A percentile compares a stretch with the other conserved stretches of the same genome.
phyloP scores from a whole-genome alignment of 2,888 invertebrate genomes.

The Eustalomyia histrio region DNA sequence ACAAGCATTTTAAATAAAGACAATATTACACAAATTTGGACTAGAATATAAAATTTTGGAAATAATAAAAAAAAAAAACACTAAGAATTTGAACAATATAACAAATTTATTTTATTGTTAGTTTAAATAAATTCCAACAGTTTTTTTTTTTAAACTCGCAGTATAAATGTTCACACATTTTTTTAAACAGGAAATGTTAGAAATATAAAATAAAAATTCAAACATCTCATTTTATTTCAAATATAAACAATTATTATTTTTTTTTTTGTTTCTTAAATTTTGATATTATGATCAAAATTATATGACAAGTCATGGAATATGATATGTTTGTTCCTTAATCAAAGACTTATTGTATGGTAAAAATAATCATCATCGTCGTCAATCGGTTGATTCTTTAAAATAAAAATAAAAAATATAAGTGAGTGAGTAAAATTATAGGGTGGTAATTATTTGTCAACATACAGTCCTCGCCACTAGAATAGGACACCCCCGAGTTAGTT shows the following conservation, averaged over 20 bases:
- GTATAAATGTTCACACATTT: neutral
- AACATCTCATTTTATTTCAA: neutral
- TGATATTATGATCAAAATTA: neutral
- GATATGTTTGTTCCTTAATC: conserved; percentile 5
- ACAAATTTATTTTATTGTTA: neutral
- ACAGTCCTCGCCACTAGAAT: no score
- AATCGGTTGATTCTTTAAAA: neutral
- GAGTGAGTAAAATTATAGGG: neutral
- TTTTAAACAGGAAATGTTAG: neutral
- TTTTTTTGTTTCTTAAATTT: neutral
- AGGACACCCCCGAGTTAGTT: no score
- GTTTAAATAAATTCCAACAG: neutral
- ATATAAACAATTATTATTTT: conserved; percentile 5
- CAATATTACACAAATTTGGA: conserved; percentile 7
- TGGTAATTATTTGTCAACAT: neutral
- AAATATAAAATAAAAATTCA: neutral
- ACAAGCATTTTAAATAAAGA: neutral
- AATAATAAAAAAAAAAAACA: neutral
- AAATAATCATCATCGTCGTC: conserved; percentile 5
- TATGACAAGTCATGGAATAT: conserved; percentile 4
- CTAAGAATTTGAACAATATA: neutral
- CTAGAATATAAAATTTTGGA: neutral
- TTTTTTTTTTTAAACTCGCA: neutral
- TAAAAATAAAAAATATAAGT: neutral
- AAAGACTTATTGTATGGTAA: conserved; percentile 1